phyloP scores from a whole-genome alignment of 2,888 invertebrate species.

The Erebia aethiops region DNA sequence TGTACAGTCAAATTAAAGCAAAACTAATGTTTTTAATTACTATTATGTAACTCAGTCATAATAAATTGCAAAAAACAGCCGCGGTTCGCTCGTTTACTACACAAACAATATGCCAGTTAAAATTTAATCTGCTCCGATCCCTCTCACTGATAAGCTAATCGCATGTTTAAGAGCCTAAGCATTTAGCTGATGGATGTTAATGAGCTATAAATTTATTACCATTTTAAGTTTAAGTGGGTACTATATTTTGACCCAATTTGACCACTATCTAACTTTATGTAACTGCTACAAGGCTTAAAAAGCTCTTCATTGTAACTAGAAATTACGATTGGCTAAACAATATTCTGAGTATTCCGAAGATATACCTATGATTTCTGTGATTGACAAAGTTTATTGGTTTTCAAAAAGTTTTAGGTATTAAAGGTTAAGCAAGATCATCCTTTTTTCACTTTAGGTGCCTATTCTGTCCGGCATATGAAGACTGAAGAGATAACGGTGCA shows the following conservation, averaged over 20 bases:
- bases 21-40: not conserved
- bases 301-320: not conserved
- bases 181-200: constrained; percentile 33
- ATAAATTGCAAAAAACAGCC: constrained; percentile 5
- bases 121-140: constrained; percentile 23
- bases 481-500: too few species aligned
- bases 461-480: too few species aligned
- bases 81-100: constrained; percentile 12
- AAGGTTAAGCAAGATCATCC: too few species aligned
- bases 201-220: constrained; percentile 15
- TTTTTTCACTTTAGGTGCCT: too few species aligned
- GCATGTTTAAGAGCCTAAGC: constrained; percentile 26
- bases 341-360: too few species aligned
- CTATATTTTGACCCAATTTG: not conserved
- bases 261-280: not conserved
- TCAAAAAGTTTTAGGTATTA: too few species aligned
- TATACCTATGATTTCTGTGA: too few species aligned
- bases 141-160: constrained; percentile 30
- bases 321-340: not conserved
- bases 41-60: not conserved
- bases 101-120: constrained; percentile 17
- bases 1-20: too few species aligned
- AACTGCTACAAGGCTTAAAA: not conserved
- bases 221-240: not conserved
- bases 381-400: too few species aligned